A percentile compares a stretch with the other conserved stretches of the same genome.
Evolutionary conservation across 2,797 vertebrate species (phyloP).

Genomic region (Sebastes iracundus): DNA sequence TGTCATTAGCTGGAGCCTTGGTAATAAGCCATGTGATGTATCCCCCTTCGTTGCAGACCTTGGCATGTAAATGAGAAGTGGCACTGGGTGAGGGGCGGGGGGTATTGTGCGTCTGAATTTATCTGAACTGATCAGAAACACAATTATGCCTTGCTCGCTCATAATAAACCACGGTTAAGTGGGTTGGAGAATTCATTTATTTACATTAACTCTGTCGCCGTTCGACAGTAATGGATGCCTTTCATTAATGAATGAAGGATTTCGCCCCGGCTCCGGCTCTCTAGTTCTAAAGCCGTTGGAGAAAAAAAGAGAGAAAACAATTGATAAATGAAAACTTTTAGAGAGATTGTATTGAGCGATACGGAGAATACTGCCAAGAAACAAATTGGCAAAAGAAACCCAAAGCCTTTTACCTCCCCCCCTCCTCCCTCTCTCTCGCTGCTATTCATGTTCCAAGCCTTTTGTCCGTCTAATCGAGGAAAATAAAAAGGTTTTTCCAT

Average conservation of each 20-base stretch:
- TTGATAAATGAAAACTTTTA: conserved; percentile 81
- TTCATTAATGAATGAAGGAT: conserved; percentile 82
- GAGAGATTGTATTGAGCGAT: conserved; percentile 75
- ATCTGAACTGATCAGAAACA: conserved; percentile 82
- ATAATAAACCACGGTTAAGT: conserved; percentile 82
- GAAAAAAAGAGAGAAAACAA: conserved; percentile 31
- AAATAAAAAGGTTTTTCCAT: conserved; percentile 50
- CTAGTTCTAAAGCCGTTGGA: conserved; percentile 46
- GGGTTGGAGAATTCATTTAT: conserved; percentile 85
- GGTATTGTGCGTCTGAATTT: conserved; percentile 65
- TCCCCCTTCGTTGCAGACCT: conserved; percentile 47
- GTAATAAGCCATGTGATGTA: conserved; percentile 73
- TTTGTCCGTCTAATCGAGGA: conserved; percentile 49
- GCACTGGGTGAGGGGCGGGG: conserved; percentile 56
- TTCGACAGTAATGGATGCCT: conserved; percentile 81
- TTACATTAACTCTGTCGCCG: conserved; percentile 79
- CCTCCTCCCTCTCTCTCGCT: not conserved
- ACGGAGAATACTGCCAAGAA: conserved; percentile 60
- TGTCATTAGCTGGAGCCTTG: conserved; percentile 70
- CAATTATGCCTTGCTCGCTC: conserved; percentile 82
- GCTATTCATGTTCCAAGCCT: conserved; percentile 10
- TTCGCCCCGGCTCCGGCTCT: conserved; percentile 32
- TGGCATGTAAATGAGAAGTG: conserved; percentile 67
- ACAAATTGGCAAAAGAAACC: conserved; percentile 54
- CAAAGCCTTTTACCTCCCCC: conserved; percentile 23